These are phyloP conservation scores for Drosophila paranaensis DNA, from an alignment of 2,888 invertebrate species.

Conservation along the genomic window DNA sequence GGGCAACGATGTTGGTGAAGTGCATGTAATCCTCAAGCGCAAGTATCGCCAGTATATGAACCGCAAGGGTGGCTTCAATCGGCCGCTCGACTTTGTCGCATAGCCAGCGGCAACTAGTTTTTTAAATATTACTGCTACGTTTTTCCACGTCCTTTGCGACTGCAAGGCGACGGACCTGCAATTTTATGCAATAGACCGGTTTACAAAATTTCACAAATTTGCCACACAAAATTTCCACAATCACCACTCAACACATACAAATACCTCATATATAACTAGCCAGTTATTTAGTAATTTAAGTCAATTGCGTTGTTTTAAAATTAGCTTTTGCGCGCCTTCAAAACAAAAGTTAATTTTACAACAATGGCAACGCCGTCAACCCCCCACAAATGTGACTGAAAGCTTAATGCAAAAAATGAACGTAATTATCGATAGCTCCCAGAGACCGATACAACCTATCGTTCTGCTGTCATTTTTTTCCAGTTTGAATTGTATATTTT, in stretches of 20 bases:
- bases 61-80: conserved; percentile 98
- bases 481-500: conserved; percentile 4
- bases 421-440: conserved; percentile 17
- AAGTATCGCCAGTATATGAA: conserved; percentile 99
- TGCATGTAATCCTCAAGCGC: conserved; percentile 97
- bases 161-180: conserved; percentile 81
- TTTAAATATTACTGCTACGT: conserved; percentile 60
- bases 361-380: conserved; percentile 60
- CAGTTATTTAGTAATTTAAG: conserved; percentile 79
- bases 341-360: conserved; percentile 69
- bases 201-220: conserved; percentile 82
- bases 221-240: conserved; percentile 83
- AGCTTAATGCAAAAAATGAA: conserved; percentile 43
- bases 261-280: conserved; percentile 66
- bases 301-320: conserved; percentile 65
- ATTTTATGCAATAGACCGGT: conserved; percentile 85
- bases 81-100: conserved; percentile 98
- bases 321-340: conserved; percentile 54
- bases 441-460: background rate
- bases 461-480: conserved; percentile 5
- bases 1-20: conserved; percentile 96
- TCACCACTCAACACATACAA: conserved; percentile 45
- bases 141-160: conserved; percentile 61
- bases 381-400: conserved; percentile 66
- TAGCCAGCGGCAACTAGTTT: conserved; percentile 83